Percentiles rank a stretch among this genome's conserved stretches.
phyloP scores from a whole-genome alignment of 2,113 vertebrate species.

The Indicator maculatus region DNA sequence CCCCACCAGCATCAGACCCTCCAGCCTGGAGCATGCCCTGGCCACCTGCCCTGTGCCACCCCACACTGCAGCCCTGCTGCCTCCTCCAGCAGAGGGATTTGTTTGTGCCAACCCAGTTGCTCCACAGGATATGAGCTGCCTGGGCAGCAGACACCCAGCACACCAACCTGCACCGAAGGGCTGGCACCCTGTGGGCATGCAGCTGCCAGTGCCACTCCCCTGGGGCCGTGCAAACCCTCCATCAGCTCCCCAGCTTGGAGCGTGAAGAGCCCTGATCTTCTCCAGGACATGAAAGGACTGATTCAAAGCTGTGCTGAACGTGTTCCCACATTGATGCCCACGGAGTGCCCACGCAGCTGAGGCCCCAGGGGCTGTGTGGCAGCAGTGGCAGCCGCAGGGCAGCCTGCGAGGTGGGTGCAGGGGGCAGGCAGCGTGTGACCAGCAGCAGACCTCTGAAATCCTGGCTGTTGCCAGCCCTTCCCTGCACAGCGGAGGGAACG shows the following conservation, averaged over 20 bases:
- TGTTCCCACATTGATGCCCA: fast-evolving
- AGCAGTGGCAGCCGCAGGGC: background rate
- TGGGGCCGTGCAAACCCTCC: background rate
- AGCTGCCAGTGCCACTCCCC: background rate
- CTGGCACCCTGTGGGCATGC: fast-evolving
- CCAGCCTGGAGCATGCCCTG: background rate
- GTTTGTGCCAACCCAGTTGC: background rate
- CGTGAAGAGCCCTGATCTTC: background rate
- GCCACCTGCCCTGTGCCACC: fast-evolving
- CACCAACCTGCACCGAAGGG: background rate
- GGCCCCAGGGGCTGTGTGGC: background rate
- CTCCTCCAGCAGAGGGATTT: background rate
- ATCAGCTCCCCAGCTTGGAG: background rate
- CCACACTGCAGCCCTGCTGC: fast-evolving
- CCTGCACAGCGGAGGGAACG: background rate
- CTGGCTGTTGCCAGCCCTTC: background rate
- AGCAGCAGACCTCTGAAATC: background rate
- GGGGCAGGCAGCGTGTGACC: background rate
- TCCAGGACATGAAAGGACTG: background rate
- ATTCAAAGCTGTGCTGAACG: background rate
- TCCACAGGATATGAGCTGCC: background rate
- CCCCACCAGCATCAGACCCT: background rate
- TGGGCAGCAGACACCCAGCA: background rate
- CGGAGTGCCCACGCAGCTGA: background rate
- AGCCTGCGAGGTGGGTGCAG: background rate